Evolutionary conservation across 2,113 vertebrate genomes (phyloP), one percentile per base, ranked within the genome.

Genomic region (Trinectes maculatus): DNA sequence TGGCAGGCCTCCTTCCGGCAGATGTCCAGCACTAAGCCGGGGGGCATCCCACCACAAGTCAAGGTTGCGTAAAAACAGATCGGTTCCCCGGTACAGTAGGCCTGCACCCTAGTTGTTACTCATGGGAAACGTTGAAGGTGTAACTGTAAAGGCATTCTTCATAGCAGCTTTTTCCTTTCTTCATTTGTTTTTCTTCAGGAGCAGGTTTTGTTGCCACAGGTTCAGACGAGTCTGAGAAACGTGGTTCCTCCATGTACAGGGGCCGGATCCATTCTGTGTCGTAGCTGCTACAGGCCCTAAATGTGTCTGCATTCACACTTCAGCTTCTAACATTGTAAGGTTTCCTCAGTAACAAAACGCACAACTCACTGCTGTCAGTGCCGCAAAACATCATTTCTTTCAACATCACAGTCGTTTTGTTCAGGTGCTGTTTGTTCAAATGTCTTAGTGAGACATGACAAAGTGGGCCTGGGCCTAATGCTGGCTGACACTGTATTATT

Each of bases 1-100:
- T 94, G 90, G 87, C 91, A 91, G 90, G 89, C 93, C 94, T 93
- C 89, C 90, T 95, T 97, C 95, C 93, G 94, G 94, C 93, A 94
- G 95, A 95, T 96, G 94, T 95, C 93, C 93, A 94, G 90, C 79
- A 91, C 77, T 71, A 79, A 88, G 90, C 83, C 91, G 89, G 83
- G 82, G 90, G 81, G 47, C 80, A 94, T 92, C 82, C 91, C 89
- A 96, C 94, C 94, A 96, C 94, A 96, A 92, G 78, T 56, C 87
- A 85, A 59, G 88, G 88, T 94, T 94, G 93, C 87, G 63, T 91
- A 91, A 95, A 95, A 86, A 88, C 83, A 68, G 77, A 69, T 62
- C 43, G 16, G 79, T 69, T 80, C 77, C 76, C 79, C 79, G 48
- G 43, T 25, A 36, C 68, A 62, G 76, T 43, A 75, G 82, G 61